Base-by-base conservation (phyloP, 2,113 vertebrate genomes). In the Colossoma macropomum region DNA sequence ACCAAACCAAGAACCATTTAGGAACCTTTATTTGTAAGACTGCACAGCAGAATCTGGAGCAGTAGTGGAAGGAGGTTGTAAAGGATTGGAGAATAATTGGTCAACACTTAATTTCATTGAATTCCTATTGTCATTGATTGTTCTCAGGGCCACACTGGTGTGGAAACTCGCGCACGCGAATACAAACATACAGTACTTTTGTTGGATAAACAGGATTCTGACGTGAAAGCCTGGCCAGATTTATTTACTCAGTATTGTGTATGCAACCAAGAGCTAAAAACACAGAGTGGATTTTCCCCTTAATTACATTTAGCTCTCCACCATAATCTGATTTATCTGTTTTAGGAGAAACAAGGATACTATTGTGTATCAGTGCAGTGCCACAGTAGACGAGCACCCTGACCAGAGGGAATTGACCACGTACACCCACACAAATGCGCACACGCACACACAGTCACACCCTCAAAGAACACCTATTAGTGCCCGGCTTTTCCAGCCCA, bases 251-350 rank as follows among this genome's bases (percentile, higher is more conserved):
- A 50, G 23, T 30, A 28, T 54, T 19, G 19, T 28, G 52, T 54
- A 25, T 48, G 16, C n/a, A 52, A 27, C 25, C 45, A 11, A 27
- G 25, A 54, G 48, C 48, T 54, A 27, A 74, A 74, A 50, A 19
- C 48, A 27, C n/a, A 74, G 45, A n/a, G n/a, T 27, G 21, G 72
- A 48, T 15, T 74, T 74, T 21, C 25, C 38, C 27, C 59, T 27
- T 74, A 74, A 74, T 74, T 74, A 54, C 38, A 74, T 54, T 54
- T 74, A 74, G 45, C 72, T 52, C 25, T 28, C 23, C 25, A 28
- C 13, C 17, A 8, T 74, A 74, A 74, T 74, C 72, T 54, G 72
- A 48, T 74, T 74, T 54, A 62, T 62, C 59, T 62, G 59, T 62
- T 62, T 62, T 10, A 62, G 59, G 10, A 27, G 21, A 54, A 52